Percentiles rank a stretch among this genome's conserved stretches.
phyloP scores from a whole-genome alignment of 2,113 vertebrate genomes.

The Charina bottae region DNA sequence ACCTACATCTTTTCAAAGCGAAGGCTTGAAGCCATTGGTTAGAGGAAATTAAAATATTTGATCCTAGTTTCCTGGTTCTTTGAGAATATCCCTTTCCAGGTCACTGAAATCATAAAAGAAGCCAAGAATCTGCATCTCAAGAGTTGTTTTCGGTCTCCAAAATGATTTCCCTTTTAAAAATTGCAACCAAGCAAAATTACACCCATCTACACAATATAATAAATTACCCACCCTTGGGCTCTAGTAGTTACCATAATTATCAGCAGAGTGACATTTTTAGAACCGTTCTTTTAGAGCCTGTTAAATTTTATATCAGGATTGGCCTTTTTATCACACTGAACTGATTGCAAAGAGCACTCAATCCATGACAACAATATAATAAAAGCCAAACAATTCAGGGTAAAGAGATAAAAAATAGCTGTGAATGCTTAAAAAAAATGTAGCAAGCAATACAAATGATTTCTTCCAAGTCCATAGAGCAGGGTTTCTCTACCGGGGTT shows the following conservation, averaged over 20 bases:
- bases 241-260: background rate
- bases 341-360: constrained; percentile 19
- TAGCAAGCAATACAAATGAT: background rate
- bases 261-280: background rate
- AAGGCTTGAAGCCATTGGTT: background rate
- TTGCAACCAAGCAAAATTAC: background rate
- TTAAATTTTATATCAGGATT: constrained; percentile 8
- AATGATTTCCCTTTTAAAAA: background rate
- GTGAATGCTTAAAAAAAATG: background rate
- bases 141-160: background rate
- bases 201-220: background rate
- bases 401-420: constrained; percentile 38
- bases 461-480: background rate
- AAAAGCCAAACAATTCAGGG: constrained; percentile 33
- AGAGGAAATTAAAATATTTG: background rate
- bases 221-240: background rate
- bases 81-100: background rate
- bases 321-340: background rate
- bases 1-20: background rate
- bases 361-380: constrained; percentile 47
- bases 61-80: background rate
- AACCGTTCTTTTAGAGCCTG: background rate
- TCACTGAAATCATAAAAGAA: background rate
- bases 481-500: too few species aligned
- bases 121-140: background rate